Percentiles rank a stretch among this genome's conserved stretches.
These are phyloP conservation scores for Ochropacha duplaris DNA, from an alignment of 2,888 invertebrate genomes.

Conservation along the genomic window DNA sequence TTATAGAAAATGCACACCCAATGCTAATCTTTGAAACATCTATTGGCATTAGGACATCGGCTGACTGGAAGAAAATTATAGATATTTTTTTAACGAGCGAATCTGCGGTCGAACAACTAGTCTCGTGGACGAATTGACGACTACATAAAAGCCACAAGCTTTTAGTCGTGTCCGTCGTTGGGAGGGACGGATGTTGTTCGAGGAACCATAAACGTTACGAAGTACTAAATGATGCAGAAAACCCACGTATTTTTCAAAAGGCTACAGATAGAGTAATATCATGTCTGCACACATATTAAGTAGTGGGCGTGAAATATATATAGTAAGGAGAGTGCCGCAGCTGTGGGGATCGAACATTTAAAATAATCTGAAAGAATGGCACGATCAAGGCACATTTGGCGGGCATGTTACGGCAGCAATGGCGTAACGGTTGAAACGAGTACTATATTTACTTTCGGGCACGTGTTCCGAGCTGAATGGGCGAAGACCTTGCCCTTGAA, in stretches of 20 bases:
- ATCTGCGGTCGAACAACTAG: no score
- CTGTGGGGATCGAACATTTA: not conserved
- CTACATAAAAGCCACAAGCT: not conserved
- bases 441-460: constrained; percentile 81
- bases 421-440: constrained; percentile 62
- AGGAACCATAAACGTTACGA: not conserved
- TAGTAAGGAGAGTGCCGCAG: no score
- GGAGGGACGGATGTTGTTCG: not conserved
- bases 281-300: not conserved
- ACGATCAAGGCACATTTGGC: constrained; percentile 31
- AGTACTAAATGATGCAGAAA: not conserved
- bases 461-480: constrained; percentile 79
- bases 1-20: no score
- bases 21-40: no score
- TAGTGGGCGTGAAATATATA: no score
- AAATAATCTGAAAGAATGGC: constrained; percentile 26
- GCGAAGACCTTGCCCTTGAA: constrained; percentile 78
- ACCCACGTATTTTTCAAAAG: not conserved
- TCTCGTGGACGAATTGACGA: not conserved
- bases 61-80: no score
- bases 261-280: not conserved
- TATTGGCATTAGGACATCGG: no score
- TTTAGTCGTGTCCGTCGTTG: not conserved
- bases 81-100: no score
- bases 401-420: constrained; percentile 51